Evolutionary conservation across 1,140 invertebrate genomes (phyloP), one percentile per base, ranked within the genome.

Genomic region (Kradibia gibbosae): DNA sequence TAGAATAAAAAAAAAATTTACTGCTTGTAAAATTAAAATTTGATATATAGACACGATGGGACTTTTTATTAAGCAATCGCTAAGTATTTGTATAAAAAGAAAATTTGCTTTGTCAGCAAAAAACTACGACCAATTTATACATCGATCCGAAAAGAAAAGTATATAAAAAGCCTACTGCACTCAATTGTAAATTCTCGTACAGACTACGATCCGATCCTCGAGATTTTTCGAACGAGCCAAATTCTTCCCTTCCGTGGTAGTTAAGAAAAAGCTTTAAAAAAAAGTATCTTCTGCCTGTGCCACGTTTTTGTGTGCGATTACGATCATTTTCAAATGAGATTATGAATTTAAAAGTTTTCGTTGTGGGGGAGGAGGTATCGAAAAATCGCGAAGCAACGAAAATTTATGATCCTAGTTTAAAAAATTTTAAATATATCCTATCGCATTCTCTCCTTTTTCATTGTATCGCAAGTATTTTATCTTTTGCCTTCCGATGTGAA

Each of bases 261-360:
- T 31, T n/a, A 55, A 25, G 13, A 42, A n/a, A 42, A 39, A 36
- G 36, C 3, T 20, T 20, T 28, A 28, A 39, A 39, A 75, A 60
- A 57, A 55, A n/a, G 3, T 55, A 53, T 11, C 28, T 0, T 31
- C 11, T 34, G n/a, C 15, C n/a, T 34, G 39, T n/a, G 3, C 2
- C 1, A 70, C 20, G 20, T 17, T 70, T 11, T 42, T 70, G 10
- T 20, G 15, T 28, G n/a, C n/a, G 31, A 3, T 28, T 10, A 0
- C n/a, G 15, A 45, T 48, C 20, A 45, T n/a, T 74, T 57, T 17
- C 48, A 48, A 70, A 70, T 28, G n/a, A 70, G 62, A 78, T 78
- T 53, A 78, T 50, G 11, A 45, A 78, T 70, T 78, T 50, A 65
- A 67, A 77, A 67, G 57, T 77, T 65, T 67, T n/a, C 34, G 10